phyloP scores from a whole-genome alignment of 2,888 invertebrate species.

The Epicampocera succincta region DNA sequence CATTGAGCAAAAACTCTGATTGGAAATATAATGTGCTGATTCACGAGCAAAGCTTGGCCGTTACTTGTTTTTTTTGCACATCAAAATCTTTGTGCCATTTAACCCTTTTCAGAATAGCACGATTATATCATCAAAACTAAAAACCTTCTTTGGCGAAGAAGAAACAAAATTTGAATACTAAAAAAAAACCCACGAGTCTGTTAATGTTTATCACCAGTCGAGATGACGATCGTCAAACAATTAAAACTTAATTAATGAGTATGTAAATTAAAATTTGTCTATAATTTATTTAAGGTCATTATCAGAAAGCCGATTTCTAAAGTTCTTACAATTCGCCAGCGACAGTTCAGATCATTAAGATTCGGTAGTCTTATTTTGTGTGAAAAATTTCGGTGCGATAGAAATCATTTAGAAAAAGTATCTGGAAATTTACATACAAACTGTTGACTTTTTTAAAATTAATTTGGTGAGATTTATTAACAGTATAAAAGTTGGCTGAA shows the following conservation, averaged over 20 bases:
- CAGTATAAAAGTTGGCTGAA: neutral
- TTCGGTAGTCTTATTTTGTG: slow-evolving; percentile 66
- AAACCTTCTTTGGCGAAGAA: too few species aligned
- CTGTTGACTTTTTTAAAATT: slow-evolving; percentile 1
- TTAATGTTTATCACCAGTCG: neutral
- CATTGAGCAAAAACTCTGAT: too few species aligned
- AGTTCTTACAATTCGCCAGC: neutral
- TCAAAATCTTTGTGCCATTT: too few species aligned
- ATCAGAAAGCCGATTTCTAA: slow-evolving; percentile 9
- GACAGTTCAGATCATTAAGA: neutral
- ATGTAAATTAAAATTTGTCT: slow-evolving; percentile 9
- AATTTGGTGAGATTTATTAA: slow-evolving; percentile 13
- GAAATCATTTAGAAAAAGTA: slow-evolving; percentile 47
- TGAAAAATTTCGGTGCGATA: slow-evolving; percentile 62
- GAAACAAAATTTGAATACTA: too few species aligned
- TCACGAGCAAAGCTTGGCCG: too few species aligned
- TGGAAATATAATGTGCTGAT: too few species aligned
- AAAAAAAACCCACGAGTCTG: neutral
- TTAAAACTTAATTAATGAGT: slow-evolving; percentile 24
- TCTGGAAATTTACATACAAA: slow-evolving; percentile 31
- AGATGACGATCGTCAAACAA: slow-evolving; percentile 2
- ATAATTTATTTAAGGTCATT: slow-evolving; percentile 20
- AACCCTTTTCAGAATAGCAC: too few species aligned
- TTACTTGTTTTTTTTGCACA: too few species aligned
- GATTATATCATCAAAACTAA: too few species aligned